Percentiles rank a stretch among this genome's conserved stretches.
phyloP scores from a whole-genome alignment of 1,140 invertebrate genomes.

The Nomia melanderi region DNA sequence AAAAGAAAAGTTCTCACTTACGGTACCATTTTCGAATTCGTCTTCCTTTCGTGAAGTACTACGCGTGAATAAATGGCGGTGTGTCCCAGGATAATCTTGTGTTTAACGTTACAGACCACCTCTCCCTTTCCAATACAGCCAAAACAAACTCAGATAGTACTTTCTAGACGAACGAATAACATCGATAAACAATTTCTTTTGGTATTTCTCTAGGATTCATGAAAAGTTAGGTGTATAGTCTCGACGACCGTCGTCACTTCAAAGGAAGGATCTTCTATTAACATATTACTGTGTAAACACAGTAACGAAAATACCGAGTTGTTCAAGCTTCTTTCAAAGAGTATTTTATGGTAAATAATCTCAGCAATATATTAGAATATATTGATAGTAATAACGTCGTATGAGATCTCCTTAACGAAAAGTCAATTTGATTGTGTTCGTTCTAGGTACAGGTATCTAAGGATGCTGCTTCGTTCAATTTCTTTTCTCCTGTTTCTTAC shows the following conservation, averaged over 20 bases:
- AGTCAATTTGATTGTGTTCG: neutral
- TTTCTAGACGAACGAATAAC: neutral
- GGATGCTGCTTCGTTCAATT: neutral
- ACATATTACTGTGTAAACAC: no score
- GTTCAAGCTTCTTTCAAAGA: neutral
- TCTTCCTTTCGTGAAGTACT: no score
- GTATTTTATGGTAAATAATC: conserved; percentile 9
- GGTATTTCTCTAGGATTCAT: neutral
- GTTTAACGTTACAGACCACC: no score
- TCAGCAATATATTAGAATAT: conserved; percentile 21
- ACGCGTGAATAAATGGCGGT: no score
- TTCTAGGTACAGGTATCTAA: conserved; percentile 13
- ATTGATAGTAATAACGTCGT: neutral
- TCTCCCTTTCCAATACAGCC: no score
- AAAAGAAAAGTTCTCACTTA: neutral
- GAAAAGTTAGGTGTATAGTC: neutral
- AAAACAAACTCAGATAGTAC: neutral
- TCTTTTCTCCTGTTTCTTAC: neutral
- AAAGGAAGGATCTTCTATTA: no score
- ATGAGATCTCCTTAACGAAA: neutral
- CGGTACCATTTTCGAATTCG: neutral
- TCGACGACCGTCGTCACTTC: no score
- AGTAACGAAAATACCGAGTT: neutral
- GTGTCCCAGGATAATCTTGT: neutral
- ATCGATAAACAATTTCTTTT: neutral